Conservation (phyloP, 2,797 vertebrate species). For the Chrysocyon brachyurus region DNA sequence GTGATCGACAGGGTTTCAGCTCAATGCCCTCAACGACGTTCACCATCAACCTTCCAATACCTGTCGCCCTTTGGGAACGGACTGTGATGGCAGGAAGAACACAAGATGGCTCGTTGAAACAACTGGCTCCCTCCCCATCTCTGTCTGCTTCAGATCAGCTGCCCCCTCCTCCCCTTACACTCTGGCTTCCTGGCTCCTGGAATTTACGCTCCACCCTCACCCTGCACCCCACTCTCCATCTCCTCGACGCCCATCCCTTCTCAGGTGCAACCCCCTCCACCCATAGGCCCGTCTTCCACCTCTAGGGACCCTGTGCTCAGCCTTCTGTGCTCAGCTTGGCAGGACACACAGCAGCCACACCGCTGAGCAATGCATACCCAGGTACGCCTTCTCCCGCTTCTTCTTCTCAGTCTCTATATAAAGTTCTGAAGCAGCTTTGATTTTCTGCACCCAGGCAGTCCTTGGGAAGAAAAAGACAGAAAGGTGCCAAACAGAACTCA, state of each 20-base stretch:
- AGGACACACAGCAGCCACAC: fast-evolving
- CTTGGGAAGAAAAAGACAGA: slow-evolving; percentile 87
- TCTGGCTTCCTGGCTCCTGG: not conserved
- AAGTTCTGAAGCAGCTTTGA: slow-evolving; percentile 98
- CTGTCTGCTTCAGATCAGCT: not conserved
- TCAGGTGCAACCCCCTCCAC: not conserved
- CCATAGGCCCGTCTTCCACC: not conserved
- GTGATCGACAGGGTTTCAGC: slow-evolving; percentile 97
- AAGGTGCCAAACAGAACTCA: slow-evolving; percentile 60
- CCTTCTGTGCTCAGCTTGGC: fast-evolving
- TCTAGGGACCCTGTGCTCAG: too few relatives aligned
- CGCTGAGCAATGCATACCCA: slow-evolving; percentile 89
- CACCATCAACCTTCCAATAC: slow-evolving; percentile 98
- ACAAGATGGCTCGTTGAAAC: fast-evolving
- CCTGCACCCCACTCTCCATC: not conserved
- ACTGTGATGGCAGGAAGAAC: slow-evolving; percentile 87
- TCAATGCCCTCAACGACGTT: slow-evolving; percentile 99
- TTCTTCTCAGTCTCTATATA: slow-evolving; percentile 99
- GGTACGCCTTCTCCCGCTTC: slow-evolving; percentile 98
- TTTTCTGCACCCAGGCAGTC: slow-evolving; percentile 99
- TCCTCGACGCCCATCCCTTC: not conserved
- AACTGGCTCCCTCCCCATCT: fast-evolving
- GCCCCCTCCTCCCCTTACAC: too few relatives aligned
- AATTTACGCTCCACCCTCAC: not conserved
- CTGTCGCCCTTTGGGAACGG: slow-evolving; percentile 97